phyloP scores from a whole-genome alignment of 1,140 invertebrate species.

The Calliopsis andreniformis region DNA sequence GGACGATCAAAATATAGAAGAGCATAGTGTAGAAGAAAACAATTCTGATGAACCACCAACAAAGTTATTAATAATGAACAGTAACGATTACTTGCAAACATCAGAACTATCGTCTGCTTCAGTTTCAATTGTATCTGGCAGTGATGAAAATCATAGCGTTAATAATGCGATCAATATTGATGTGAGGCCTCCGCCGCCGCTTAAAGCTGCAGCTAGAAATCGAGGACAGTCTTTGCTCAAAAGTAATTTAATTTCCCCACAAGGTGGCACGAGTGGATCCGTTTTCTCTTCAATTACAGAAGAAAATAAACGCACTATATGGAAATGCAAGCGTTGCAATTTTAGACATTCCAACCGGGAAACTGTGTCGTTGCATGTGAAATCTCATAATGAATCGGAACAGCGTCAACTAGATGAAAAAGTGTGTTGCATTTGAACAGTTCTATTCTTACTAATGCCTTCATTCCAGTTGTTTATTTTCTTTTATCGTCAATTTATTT shows the following conservation, averaged over 20 bases:
- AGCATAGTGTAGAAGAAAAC: constrained; percentile 57
- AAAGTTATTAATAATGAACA: constrained; percentile 67
- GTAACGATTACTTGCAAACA: constrained; percentile 57
- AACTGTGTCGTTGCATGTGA: constrained; percentile 86
- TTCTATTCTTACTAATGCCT: not conserved
- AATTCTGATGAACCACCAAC: constrained; percentile 64
- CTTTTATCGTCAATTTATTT: too few relatives aligned
- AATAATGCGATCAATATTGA: constrained; percentile 40
- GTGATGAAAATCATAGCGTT: constrained; percentile 46
- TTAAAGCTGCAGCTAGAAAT: constrained; percentile 66
- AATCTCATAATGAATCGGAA: constrained; percentile 82
- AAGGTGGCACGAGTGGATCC: constrained; percentile 27
- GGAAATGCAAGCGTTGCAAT: constrained; percentile 92
- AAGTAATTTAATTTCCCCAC: constrained; percentile 62
- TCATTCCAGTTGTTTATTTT: too few relatives aligned
- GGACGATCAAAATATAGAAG: constrained; percentile 70
- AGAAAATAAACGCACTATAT: constrained; percentile 84
- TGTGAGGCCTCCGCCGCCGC: constrained; percentile 70
- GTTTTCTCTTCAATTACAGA: constrained; percentile 46
- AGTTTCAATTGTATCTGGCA: constrained; percentile 15
- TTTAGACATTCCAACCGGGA: constrained; percentile 87
- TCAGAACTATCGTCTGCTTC: constrained; percentile 47
- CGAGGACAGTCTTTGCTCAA: constrained; percentile 76
- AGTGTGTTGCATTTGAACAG: constrained; percentile 39
- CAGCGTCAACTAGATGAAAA: constrained; percentile 55